Evolutionary conservation across 2,888 invertebrate genomes (phyloP), one percentile per base, ranked within the genome.

Genomic region (Synanthedon vespiformis): DNA sequence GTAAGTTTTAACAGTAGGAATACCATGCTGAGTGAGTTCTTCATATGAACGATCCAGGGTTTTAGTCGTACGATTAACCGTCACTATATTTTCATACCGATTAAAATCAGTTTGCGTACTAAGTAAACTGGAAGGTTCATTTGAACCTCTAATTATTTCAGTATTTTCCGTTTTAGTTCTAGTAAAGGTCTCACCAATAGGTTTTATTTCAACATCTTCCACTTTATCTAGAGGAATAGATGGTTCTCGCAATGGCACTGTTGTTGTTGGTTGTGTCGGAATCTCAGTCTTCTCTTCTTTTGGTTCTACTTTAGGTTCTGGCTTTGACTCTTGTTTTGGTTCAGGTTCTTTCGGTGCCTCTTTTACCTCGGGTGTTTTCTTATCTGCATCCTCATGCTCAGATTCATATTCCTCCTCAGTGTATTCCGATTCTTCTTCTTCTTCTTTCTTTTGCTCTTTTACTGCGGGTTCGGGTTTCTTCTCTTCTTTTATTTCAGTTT

Each of bases 191-290:
- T 77, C 77, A 14, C 79, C 78, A 50, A 87, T 84, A 1, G 88
- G 86, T 56, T 86, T 88, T 18, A 88, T 87, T 70, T 87, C 87
- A 47, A 86, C 70, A 58, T 82, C 84, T 68, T 85, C 84, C 27
- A 83, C 81, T 64, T 83, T 86, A 27, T 87, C 87, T 16, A 86
- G 65, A 13, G 83, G 85, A 40, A 85, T 72, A 4, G 86, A 81
- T 27, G 83, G 84, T 58, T 86, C 87, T 52, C 78, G 73, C 8
- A 79, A 61, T 6, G 78, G 76, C n/a, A 73, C 59, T 56, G 69
- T 75, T 44, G 18, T 16, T 56, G 77, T 72, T 4, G 59, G 22
- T 55, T 64, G 60, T 2, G 64, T 56, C 51, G 56, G 52, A 51
- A 61, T 57, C 10, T 64, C 61, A 16, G 56, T 48, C 18, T 57